A percentile compares a stretch with the other conserved stretches of the same genome.
Evolutionary conservation across 2,888 invertebrate species (phyloP).

Genomic region (Thelaira solivaga): DNA sequence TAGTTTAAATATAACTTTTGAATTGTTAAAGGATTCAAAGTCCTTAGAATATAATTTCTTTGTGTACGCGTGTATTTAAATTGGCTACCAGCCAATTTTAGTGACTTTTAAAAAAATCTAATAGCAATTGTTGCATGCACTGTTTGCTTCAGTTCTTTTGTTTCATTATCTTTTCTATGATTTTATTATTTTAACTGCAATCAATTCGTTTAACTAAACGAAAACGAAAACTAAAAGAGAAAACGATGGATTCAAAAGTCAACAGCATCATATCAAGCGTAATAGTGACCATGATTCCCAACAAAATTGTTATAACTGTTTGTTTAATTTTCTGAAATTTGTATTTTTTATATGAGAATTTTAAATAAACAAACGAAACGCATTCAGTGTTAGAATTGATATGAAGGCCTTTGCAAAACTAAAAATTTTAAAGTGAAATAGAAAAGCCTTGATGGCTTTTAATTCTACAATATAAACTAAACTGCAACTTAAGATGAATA

Average conservation of each 20-base stretch:
- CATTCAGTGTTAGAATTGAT: neutral
- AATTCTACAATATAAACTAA: neutral
- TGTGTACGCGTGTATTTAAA: constrained; percentile 23
- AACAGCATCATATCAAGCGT: constrained; percentile 34
- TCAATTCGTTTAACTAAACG: constrained; percentile 49
- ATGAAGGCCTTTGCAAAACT: neutral
- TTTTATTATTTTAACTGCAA: constrained; percentile 31
- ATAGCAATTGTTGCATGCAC: constrained; percentile 46
- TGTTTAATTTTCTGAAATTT: constrained; percentile 30
- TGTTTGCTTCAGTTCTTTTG: constrained; percentile 38
- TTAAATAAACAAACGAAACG: neutral
- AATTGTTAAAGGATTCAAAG: constrained; percentile 22
- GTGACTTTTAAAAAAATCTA: constrained; percentile 15
- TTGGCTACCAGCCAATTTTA: constrained; percentile 54
- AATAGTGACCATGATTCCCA: constrained; percentile 40
- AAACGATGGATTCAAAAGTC: constrained; percentile 30
- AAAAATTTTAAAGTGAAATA: neutral
- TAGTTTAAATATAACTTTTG: too few species aligned
- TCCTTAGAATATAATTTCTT: constrained; percentile 25
- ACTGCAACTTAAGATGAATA: too few species aligned
- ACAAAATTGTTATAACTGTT: constrained; percentile 33
- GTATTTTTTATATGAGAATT: constrained; percentile 6
- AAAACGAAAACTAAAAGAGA: neutral
- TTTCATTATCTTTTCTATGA: constrained; percentile 10
- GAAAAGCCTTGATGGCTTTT: neutral